A percentile compares a stretch with the other conserved stretches of the same genome.
These are phyloP conservation scores for Amblyraja radiata DNA, from an alignment of 2,797 vertebrate genomes.

Conservation along the genomic window DNA sequence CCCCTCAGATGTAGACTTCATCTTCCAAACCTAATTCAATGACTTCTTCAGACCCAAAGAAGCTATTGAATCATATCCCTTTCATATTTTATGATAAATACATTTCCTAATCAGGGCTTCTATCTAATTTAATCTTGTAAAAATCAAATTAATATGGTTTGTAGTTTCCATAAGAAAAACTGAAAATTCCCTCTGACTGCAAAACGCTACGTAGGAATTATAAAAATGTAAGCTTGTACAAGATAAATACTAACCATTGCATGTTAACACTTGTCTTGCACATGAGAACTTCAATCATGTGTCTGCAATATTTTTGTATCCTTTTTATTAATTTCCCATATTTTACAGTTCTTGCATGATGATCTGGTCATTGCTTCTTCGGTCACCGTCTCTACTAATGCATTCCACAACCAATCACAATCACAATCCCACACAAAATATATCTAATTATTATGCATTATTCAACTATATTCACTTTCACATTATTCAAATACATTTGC, in stretches of 20 bases:
- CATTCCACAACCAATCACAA: not conserved
- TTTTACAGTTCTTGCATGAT: not conserved
- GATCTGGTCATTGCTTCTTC: not conserved
- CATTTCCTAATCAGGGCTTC: not conserved
- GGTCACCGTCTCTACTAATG: not conserved
- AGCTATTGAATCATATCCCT: not conserved
- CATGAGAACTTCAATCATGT: not conserved
- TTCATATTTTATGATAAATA: not conserved
- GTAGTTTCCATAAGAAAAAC: not conserved
- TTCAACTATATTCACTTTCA: not conserved
- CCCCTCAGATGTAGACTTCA: not conserved
- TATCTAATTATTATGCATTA: not conserved
- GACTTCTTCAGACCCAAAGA: not conserved
- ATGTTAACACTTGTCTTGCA: not conserved
- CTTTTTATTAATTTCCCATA: not conserved
- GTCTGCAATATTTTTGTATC: not conserved
- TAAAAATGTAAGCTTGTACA: not conserved
- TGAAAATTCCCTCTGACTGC: not conserved
- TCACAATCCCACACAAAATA: not conserved
- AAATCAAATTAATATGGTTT: not conserved
- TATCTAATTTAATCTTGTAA: not conserved
- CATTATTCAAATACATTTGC: too few species aligned
- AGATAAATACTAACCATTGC: not conserved
- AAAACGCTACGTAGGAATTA: not conserved
- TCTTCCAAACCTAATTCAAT: not conserved